Evolutionary conservation across 1,140 invertebrate species (phyloP), one percentile per base, ranked within the genome.

Genomic region (Drosophila elegans): DNA sequence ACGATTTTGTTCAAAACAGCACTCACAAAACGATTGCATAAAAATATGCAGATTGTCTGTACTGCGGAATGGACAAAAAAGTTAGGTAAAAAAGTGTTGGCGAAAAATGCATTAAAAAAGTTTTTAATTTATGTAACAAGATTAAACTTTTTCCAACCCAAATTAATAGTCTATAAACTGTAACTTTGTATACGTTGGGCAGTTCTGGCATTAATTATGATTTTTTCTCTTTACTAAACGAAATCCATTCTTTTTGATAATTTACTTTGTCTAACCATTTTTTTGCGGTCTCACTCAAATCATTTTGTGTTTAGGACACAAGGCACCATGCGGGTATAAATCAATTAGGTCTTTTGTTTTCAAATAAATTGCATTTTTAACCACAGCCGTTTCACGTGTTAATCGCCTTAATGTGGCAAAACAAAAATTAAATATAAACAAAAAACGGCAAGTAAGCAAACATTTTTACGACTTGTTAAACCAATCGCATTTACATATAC

Each of bases 401-500:
- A 85, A 78, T 81, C 81, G 73, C 61, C 60, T 86, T 74, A 71
- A 74, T 63, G 51, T 64, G 55, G 55, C 59, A 61, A 75, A 72
- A 48, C 36, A 62, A 51, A 44, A 45, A 57, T 54, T 4, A 42
- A 34, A 60, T 16, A 67, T 6, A 38, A 52, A 52, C 27, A 10
- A 57, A 41, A 56, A n/a, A n/a, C 13, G 32, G 10, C 25, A 29
- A 32, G 25, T 39, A 59, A 78, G 69, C 41, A 41, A 52, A 64
- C 44, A 78, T 76, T 79, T 88, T 69, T 62, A 80, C 46, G 74
- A 53, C 51, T 46, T 88, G 74, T 76, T 78, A 75, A 82, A 68
- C 66, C 46, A 79, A 79, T 81, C 61, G 46, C 52, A 85, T 86
- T 88, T 86, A 75, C 82, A 86, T 88, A 82, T 75, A 45, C 54